Conservation (phyloP, 2,113 vertebrate genomes). For the Leptobrachium leishanense region DNA sequence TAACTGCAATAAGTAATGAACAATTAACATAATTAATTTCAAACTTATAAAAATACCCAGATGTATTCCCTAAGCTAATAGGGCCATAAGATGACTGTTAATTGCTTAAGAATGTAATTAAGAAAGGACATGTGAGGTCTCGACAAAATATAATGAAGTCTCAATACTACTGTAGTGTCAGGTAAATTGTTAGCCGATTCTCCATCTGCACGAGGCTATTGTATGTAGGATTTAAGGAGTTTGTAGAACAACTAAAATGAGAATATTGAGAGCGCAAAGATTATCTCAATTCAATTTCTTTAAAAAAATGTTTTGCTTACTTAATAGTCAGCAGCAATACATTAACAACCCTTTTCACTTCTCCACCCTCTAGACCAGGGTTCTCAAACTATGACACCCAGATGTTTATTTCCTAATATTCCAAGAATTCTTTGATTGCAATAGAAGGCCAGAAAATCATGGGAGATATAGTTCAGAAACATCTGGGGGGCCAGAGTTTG, state of each 20-base stretch:
- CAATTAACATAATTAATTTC: slow-evolving; percentile 21
- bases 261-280: background rate
- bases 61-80: background rate
- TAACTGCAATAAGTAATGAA: slow-evolving; percentile 34
- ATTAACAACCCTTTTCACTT: no score
- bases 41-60: slow-evolving; percentile 17
- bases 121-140: slow-evolving; percentile 12
- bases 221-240: background rate
- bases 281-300: background rate
- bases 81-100: slow-evolving; percentile 9
- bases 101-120: slow-evolving; percentile 37
- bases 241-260: background rate
- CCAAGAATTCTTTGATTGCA: no score
- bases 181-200: background rate
- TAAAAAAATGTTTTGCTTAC: no score
- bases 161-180: background rate
- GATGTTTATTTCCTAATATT: no score
- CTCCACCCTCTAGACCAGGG: no score
- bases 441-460: no score
- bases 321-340: no score
- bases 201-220: background rate
- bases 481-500: no score
- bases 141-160: slow-evolving; percentile 3
- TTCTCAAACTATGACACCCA: no score
- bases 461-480: no score